Base-by-base conservation (phyloP, 2,888 invertebrate species). In the Neoitamus cyanurus region DNA sequence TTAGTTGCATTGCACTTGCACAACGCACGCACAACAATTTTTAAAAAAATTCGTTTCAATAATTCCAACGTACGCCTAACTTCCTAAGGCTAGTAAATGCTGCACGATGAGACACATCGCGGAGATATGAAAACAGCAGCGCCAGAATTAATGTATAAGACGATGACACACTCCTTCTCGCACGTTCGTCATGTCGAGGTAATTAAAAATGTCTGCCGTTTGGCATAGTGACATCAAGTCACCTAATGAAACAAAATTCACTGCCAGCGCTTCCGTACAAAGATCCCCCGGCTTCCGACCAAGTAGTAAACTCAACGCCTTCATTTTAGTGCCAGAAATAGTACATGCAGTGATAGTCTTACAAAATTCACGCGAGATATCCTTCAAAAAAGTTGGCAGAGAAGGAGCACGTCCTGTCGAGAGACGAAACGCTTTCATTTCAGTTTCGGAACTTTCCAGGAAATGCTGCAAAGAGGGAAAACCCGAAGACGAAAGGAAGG, bases 321-420 rank as follows among this genome's bases (percentile, higher is more conserved):
- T 77, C 37, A 5, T 28, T n/a, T 1, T 42, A 28, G 13, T 28
- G 77, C 46, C 58, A 58, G 58, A 58, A 58, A 37, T 37, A 15
- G 34, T 20, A 31, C 28, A 20, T 20, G 13, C 28, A 25, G 37
- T 77, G 25, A 77, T 77, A 30, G 42, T 42, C 77, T 77, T 77
- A 42, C 30, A 77, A 46, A 77, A 77, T 77, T 77, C 77, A 77
- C 77, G 42, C 77, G 77, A 42, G 46, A 46, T 37, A 77, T 77
- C 28, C 46, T 42, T 77, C 77, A 77, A 77, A 77, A 77, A 77
- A 77, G 77, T 77, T 37, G 77, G 77, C 77, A 31, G 20, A 25
- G 42, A 42, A 73, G 36, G 34, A 36, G 73, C 73, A 73, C 37
- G 73, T 73, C 36, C 36, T 73, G 73, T 73, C 20, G 73, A 73